phyloP scores from a whole-genome alignment of 1,140 invertebrate genomes.

The Lepidurus packardi region DNA sequence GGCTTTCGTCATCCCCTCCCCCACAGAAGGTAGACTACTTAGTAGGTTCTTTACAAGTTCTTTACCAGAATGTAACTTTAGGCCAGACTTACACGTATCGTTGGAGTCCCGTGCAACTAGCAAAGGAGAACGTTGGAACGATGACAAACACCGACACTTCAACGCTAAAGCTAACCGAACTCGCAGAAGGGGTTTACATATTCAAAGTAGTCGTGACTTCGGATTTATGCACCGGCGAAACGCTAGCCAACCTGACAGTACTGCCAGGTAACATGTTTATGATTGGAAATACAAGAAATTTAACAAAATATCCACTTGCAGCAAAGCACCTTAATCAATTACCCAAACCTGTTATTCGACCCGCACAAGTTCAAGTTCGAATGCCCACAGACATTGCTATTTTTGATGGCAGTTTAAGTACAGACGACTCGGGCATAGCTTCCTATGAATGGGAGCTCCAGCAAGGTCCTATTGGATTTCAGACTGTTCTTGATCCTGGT shows the following conservation, averaged over 20 bases:
- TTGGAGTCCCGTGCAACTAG: conserved; percentile 78
- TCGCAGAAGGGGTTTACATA: conserved; percentile 77
- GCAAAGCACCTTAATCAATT: conserved; percentile 77
- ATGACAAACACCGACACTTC: conserved; percentile 81
- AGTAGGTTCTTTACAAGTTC: conserved; percentile 29
- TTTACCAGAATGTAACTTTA: conserved; percentile 36
- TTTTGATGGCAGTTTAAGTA: conserved; percentile 72
- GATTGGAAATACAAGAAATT: conserved; percentile 9
- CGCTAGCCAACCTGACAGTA: conserved; percentile 86
- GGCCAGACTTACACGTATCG: conserved; percentile 74
- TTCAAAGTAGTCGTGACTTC: conserved; percentile 80
- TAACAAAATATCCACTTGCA: conserved; percentile 40
- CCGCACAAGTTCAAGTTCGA: conserved; percentile 74
- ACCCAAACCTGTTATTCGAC: conserved; percentile 78
- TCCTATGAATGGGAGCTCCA: conserved; percentile 88
- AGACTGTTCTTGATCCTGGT: conserved; percentile 66
- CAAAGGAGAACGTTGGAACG: conserved; percentile 64
- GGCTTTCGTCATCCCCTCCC: conserved; percentile 71
- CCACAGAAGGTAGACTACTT: conserved; percentile 53
- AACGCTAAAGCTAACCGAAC: conserved; percentile 65
- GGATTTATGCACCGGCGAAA: conserved; percentile 68
- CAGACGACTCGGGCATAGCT: conserved; percentile 75
- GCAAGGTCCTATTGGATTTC: conserved; percentile 76
- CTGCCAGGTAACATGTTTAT: conserved; percentile 59
- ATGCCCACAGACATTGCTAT: conserved; percentile 82